Conservation (phyloP, 2,797 vertebrate species). For the Fratercula arctica region DNA sequence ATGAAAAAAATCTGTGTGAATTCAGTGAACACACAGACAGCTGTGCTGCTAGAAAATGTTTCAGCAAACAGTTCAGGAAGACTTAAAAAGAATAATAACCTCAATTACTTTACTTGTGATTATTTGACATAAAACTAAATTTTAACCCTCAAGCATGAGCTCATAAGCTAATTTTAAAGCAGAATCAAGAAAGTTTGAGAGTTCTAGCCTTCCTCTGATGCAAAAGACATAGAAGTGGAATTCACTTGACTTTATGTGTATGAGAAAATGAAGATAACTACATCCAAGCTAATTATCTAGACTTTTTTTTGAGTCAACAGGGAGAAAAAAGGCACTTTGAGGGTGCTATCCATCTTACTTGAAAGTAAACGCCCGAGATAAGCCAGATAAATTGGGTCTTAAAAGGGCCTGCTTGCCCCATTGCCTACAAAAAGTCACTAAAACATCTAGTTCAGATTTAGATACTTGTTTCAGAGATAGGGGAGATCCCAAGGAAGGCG, state of each 20-base stretch:
- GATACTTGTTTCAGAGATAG: background rate
- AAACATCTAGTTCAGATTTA: background rate
- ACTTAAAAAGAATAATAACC: background rate
- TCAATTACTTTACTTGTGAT: background rate
- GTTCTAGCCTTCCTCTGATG: conserved; percentile 43
- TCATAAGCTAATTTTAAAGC: conserved; percentile 57
- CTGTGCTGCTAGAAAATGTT: background rate
- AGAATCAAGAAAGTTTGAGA: conserved; percentile 49
- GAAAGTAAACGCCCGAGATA: background rate
- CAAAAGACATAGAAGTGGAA: conserved; percentile 32
- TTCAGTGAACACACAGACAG: background rate
- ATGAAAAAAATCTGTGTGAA: background rate
- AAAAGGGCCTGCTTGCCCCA: background rate
- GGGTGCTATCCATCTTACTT: background rate
- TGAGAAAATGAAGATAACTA: background rate
- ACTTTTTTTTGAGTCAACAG: background rate
- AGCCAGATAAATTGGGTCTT: background rate
- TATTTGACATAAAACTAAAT: conserved; percentile 52
- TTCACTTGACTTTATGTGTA: background rate
- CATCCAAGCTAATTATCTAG: background rate
- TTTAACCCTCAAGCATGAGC: conserved; percentile 47
- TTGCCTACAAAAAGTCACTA: background rate
- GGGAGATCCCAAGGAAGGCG: background rate
- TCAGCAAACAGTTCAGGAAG: conserved; percentile 36
- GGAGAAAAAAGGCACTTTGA: background rate